Percentiles rank a stretch among this genome's conserved stretches.
phyloP scores from a whole-genome alignment of 2,888 invertebrate species.

The Eupithecia abbreviata region DNA sequence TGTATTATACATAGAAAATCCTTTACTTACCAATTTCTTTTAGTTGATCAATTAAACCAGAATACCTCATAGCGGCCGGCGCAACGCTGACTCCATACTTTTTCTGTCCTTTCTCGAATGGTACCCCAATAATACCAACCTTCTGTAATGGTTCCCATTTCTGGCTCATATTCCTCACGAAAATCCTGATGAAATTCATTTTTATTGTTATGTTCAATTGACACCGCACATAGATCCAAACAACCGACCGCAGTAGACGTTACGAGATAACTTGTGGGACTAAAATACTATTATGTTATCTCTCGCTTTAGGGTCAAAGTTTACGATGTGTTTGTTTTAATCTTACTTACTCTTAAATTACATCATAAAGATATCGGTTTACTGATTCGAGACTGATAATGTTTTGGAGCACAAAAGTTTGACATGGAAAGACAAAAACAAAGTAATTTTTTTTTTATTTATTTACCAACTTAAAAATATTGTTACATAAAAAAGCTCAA shows the following conservation, averaged over 20 bases:
- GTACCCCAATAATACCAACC: slow-evolving; percentile 91
- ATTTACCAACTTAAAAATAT: too few species aligned
- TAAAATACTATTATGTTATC: slow-evolving; percentile 54
- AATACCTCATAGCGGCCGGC: slow-evolving; percentile 86
- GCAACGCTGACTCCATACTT: slow-evolving; percentile 89
- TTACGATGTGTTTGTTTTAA: slow-evolving; percentile 47
- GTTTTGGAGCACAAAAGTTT: slow-evolving; percentile 14
- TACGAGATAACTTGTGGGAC: slow-evolving; percentile 49
- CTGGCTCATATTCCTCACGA: slow-evolving; percentile 69
- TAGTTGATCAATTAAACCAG: slow-evolving; percentile 86
- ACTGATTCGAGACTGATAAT: slow-evolving; percentile 32
- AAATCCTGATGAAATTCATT: slow-evolving; percentile 70
- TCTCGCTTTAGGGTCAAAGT: slow-evolving; percentile 55
- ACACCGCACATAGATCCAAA: slow-evolving; percentile 44
- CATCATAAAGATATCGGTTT: slow-evolving; percentile 47
- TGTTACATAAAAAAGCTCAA: too few species aligned
- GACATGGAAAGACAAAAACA: slow-evolving; percentile 7
- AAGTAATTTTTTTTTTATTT: neutral
- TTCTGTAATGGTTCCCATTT: slow-evolving; percentile 70
- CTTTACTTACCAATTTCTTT: slow-evolving; percentile 78
- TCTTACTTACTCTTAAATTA: slow-evolving; percentile 47
- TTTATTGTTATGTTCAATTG: slow-evolving; percentile 46
- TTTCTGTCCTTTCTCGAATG: slow-evolving; percentile 90
- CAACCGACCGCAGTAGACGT: slow-evolving; percentile 47
- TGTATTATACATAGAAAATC: too few species aligned